Conservation (phyloP, 2,888 invertebrate species). For the Megastigmus dorsalis region DNA sequence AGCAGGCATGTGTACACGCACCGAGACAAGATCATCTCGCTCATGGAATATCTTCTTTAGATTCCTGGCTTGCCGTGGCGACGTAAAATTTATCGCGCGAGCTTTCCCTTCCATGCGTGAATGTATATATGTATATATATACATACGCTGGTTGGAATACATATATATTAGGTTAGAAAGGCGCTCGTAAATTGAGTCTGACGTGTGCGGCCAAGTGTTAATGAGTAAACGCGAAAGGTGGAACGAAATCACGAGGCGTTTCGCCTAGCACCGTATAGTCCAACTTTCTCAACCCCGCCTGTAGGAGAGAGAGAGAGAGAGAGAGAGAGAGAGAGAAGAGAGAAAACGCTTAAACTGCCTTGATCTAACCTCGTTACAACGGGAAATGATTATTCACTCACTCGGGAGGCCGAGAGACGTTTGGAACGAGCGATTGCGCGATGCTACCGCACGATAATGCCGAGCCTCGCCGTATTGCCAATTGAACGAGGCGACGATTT, state of each 20-base stretch:
- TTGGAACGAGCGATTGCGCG: slow-evolving; percentile 20
- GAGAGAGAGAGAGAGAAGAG: too few species aligned
- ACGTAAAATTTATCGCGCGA: slow-evolving; percentile 24
- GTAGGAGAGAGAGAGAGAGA: too few species aligned
- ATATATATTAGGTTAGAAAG: too few species aligned
- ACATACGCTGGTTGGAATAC: too few species aligned
- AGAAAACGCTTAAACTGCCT: slow-evolving; percentile 61
- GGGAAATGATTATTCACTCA: slow-evolving; percentile 70
- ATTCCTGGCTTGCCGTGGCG: not conserved
- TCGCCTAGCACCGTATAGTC: slow-evolving; percentile 6
- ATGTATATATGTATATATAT: too few species aligned
- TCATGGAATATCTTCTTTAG: slow-evolving; percentile 28
- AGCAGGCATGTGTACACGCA: not conserved
- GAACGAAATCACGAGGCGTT: slow-evolving; percentile 43
- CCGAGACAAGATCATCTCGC: not conserved
- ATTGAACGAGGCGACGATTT: too few species aligned
- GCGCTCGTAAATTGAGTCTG: slow-evolving; percentile 58
- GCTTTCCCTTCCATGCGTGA: too few species aligned
- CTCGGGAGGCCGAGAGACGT: not conserved
- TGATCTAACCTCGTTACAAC: slow-evolving; percentile 66
- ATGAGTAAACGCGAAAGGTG: slow-evolving; percentile 51
- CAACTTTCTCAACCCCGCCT: slow-evolving; percentile 23
- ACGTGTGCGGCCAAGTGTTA: slow-evolving; percentile 55
- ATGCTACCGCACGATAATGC: too few species aligned
- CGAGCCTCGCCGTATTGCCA: too few species aligned